Evolutionary conservation across 2,888 invertebrate species (phyloP).

Genomic region (Mechanitis messenoides): DNA sequence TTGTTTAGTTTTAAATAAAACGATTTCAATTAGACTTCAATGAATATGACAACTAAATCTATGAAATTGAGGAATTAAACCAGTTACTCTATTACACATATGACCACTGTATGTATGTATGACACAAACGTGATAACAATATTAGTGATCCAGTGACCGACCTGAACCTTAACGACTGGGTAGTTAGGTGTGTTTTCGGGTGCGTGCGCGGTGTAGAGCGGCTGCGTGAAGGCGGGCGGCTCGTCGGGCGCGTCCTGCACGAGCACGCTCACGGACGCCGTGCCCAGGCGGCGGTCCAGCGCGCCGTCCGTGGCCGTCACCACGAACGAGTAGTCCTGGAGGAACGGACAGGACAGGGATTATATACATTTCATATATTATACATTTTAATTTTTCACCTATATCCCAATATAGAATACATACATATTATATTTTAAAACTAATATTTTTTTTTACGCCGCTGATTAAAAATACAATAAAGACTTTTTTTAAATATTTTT

Average conservation of each 20-base stretch:
- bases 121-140: too few relatives aligned
- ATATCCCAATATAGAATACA: too few relatives aligned
- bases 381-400: not conserved
- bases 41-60: too few relatives aligned
- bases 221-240: conserved; percentile 84
- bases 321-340: conserved; percentile 86
- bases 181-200: conserved; percentile 90
- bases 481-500: too few relatives aligned
- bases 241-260: conserved; percentile 91
- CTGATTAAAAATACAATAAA: too few relatives aligned
- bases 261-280: conserved; percentile 88
- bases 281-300: conserved; percentile 88
- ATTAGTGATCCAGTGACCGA: conserved; percentile 46
- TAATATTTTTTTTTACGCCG: too few relatives aligned
- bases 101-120: too few relatives aligned
- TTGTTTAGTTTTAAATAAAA: too few relatives aligned
- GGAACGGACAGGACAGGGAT: conserved; percentile 12
- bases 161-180: conserved; percentile 86
- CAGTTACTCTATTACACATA: too few relatives aligned
- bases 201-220: conserved; percentile 85
- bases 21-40: too few relatives aligned
- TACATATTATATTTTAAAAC: too few relatives aligned
- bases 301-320: conserved; percentile 94
- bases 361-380: not conserved
- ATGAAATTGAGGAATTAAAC: too few relatives aligned